Base-by-base conservation (phyloP, 2,113 vertebrate species). In the Mormyrus lacerda region DNA sequence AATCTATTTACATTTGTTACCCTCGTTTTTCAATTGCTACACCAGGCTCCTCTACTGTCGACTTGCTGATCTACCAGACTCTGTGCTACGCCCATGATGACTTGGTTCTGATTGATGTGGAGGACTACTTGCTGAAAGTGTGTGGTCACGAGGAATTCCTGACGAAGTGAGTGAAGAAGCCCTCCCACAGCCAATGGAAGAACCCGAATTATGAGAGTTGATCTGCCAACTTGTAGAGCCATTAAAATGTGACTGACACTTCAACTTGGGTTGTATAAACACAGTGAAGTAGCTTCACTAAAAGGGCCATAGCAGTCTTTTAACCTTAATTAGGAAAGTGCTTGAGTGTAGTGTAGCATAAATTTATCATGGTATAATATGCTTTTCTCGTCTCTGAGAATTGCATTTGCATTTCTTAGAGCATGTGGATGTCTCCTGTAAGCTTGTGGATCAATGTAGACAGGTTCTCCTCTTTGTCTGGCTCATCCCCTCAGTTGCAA, bases 51-150 rank as follows among this genome's bases (percentile, higher is more conserved):
- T 98, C 98, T 91, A 97, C 97, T 0, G 97, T 98, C 42, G 97
- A 98, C 92, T 94, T 99, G 92, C 96, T 99, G 51, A 98, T 99
- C 93, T 97, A 98, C 90, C 98, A 99, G 95, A 98, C 98, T 0
- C 94, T 99, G 90, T 98, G 98, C 90, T 99, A 98, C 87, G 96
- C 97, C 13, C 97, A 97, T 4, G 97, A 99, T 0, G 96, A 99
- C 61, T 95, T 98, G 91, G 94, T 94, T 24, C 86, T 94, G 4
- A 83, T 98, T 2, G 95, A 97, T 0, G 96, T 99, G 89, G 93
- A 95, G 0, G 88, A 95, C 17, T 96, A 95, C 90, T 89, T 96
- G 88, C 93, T 96, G 90, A 96, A 96, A 90, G 93, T 96, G 86
- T 95, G 94, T 10, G 95, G 96, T 47, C 92, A 94, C 0, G 93